Percentiles rank a stretch among this genome's conserved stretches.
phyloP scores from a whole-genome alignment of 2,888 invertebrate genomes.

The Melanophora roralis region DNA sequence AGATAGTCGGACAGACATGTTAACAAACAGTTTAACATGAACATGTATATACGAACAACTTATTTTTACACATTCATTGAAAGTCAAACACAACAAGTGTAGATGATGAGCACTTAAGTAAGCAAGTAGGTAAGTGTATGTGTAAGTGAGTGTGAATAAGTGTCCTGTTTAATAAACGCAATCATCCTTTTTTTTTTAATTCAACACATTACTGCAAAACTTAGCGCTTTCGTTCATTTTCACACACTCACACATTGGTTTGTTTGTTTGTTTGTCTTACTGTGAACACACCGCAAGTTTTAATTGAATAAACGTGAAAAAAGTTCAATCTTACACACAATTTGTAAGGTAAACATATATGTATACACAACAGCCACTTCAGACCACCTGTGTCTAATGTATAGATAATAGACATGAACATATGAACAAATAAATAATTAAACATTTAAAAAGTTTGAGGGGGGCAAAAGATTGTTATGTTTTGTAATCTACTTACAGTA shows the following conservation, averaged over 20 bases:
- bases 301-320: background rate
- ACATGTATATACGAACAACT: too few relatives aligned
- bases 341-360: background rate
- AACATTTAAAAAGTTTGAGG: background rate
- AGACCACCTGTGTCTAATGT: background rate
- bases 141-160: background rate
- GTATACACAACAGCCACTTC: background rate
- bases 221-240: background rate
- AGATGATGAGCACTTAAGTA: constrained; percentile 18
- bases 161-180: background rate
- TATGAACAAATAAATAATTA: background rate
- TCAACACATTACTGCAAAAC: constrained; percentile 12
- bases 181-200: background rate
- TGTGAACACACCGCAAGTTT: background rate
- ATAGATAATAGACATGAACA: background rate
- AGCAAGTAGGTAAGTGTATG: background rate
- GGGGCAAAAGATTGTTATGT: too few relatives aligned
- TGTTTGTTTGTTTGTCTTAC: background rate
- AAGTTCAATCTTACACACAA: too few relatives aligned
- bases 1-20: background rate
- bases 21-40: background rate
- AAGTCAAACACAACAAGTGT: constrained; percentile 13
- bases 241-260: background rate
- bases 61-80: background rate
- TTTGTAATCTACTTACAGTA: too few relatives aligned